Percentiles rank a stretch among this genome's conserved stretches.
Conservation (phyloP, 2,888 invertebrate genomes). For the Parnassius mnemosyne region DNA sequence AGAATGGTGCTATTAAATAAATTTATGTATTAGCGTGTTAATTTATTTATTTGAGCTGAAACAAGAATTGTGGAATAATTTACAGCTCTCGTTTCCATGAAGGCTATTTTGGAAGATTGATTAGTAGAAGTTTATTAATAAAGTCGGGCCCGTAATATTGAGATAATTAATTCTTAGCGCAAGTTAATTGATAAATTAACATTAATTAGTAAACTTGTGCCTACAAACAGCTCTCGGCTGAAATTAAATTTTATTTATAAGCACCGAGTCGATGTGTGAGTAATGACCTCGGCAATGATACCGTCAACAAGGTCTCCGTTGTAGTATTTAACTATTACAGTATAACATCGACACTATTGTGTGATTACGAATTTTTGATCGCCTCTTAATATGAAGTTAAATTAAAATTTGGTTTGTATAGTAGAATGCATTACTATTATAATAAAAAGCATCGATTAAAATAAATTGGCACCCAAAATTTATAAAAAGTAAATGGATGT, state of each 20-base stretch:
- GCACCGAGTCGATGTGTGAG: slow-evolving; percentile 16
- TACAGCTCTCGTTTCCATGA: slow-evolving; percentile 21
- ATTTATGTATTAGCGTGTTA: slow-evolving; percentile 23
- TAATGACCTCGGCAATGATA: slow-evolving; percentile 4
- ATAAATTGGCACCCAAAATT: too few relatives aligned
- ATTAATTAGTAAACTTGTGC: slow-evolving; percentile 73
- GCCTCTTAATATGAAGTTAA: too few relatives aligned
- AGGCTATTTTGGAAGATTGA: slow-evolving; percentile 65
- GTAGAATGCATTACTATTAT: too few relatives aligned
- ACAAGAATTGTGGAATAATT: slow-evolving; percentile 23
- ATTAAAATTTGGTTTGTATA: too few relatives aligned
- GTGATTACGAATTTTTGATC: neutral
- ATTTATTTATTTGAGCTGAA: slow-evolving; percentile 17
- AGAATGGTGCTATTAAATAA: slow-evolving; percentile 7
- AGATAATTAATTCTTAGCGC: slow-evolving; percentile 77
- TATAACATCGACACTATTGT: neutral
- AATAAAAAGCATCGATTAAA: too few relatives aligned
- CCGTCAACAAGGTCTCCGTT: neutral
- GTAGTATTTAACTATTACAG: neutral
- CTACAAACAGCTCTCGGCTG: slow-evolving; percentile 33
- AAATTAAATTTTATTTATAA: slow-evolving; percentile 34
- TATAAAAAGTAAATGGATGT: too few relatives aligned
- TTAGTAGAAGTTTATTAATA: slow-evolving; percentile 77
- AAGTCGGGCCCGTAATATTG: slow-evolving; percentile 71
- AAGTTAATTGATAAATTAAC: slow-evolving; percentile 77